Evolutionary conservation across 2,888 invertebrate genomes (phyloP).

Genomic region (Drosophila phalerata): DNA sequence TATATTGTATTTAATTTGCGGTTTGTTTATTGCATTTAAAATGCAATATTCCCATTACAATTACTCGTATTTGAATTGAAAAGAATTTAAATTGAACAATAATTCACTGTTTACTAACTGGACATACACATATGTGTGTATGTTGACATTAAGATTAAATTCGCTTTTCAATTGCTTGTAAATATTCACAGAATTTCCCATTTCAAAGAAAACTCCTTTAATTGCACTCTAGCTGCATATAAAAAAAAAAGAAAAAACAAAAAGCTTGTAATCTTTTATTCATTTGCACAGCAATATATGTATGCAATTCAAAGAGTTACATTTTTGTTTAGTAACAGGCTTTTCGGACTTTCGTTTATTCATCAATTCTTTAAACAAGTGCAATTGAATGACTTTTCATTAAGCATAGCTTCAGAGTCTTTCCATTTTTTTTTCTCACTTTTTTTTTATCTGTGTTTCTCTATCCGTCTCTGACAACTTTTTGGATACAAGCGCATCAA

Average conservation of each 20-base stretch:
- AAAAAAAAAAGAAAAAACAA: constrained; percentile 1
- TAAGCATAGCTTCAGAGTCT: constrained; percentile 25
- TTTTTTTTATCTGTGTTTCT: constrained; percentile 8
- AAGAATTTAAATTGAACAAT: background rate
- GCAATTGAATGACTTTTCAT: constrained; percentile 76
- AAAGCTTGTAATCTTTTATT: constrained; percentile 18
- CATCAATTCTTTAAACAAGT: constrained; percentile 11
- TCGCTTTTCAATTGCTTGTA: background rate
- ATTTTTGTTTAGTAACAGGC: constrained; percentile 14
- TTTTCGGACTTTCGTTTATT: constrained; percentile 20
- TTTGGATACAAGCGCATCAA: constrained; percentile 67
- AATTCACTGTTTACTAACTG: background rate
- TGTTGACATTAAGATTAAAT: constrained; percentile 1
- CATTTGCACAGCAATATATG: constrained; percentile 31
- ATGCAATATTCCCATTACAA: constrained; percentile 2
- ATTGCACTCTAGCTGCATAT: constrained; percentile 19
- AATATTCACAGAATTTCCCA: background rate
- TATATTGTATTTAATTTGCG: constrained; percentile 34
- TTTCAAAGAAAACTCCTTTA: constrained; percentile 5
- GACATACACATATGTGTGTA: background rate
- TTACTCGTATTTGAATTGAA: background rate
- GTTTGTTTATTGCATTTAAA: constrained; percentile 37
- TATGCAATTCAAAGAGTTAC: constrained; percentile 23
- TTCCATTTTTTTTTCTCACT: constrained; percentile 15
- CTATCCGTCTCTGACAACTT: constrained; percentile 44